Conservation (phyloP, 2,113 vertebrate species). For the Notothenia coriiceps region DNA sequence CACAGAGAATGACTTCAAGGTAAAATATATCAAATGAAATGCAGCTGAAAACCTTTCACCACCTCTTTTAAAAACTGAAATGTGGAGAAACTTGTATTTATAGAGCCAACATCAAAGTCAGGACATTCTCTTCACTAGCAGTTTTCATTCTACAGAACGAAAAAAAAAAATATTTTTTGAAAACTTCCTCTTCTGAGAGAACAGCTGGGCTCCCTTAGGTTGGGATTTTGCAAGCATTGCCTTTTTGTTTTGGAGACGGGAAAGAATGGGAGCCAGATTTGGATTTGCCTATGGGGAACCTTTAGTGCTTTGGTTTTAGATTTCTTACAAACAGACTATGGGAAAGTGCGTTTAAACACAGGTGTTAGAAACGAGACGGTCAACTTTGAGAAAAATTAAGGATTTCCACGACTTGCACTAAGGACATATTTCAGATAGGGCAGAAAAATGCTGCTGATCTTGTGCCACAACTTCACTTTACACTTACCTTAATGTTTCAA, state of each 20-base stretch:
- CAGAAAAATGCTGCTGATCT: constrained; percentile 2
- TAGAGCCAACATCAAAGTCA: background rate
- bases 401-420: background rate
- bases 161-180: background rate
- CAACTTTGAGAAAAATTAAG: background rate
- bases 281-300: constrained; percentile 12
- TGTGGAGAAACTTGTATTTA: background rate
- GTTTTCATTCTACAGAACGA: background rate
- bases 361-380: constrained; percentile 12
- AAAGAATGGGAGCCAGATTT: constrained; percentile 3
- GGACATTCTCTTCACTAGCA: background rate
- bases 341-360: constrained; percentile 31
- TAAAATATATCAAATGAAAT: constrained; percentile 1
- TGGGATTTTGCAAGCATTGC: constrained; percentile 32
- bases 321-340: constrained; percentile 22
- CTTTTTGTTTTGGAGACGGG: constrained; percentile 41
- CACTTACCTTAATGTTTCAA: background rate
- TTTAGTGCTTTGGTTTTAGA: constrained; percentile 27
- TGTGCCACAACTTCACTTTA: background rate
- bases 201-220: constrained; percentile 53
- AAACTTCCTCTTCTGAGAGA: constrained; percentile 13
- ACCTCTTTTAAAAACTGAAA: background rate
- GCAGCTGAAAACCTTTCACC: background rate
- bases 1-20: constrained; percentile 14
- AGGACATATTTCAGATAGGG: background rate